Conservation (phyloP, 2,888 invertebrate genomes). For the Atrina japonica region DNA sequence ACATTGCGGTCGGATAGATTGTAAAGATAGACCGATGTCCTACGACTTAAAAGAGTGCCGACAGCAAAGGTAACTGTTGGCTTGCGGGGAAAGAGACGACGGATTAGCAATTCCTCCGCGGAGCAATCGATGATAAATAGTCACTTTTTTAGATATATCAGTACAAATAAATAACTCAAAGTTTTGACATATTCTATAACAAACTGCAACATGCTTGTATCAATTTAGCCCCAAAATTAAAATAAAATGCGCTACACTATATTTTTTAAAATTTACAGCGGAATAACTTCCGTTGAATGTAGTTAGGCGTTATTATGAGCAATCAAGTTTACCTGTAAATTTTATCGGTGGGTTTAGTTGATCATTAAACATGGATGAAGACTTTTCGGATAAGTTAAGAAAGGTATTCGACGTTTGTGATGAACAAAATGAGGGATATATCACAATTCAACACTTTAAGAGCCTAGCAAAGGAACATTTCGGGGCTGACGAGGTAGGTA, state of each 20-base stretch:
- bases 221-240: no score
- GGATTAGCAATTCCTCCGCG: no score
- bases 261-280: conserved; percentile 1
- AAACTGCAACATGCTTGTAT: no score
- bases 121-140: no score
- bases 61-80: no score
- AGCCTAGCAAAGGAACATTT: conserved; percentile 76
- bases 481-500: conserved; percentile 67
- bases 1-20: no score
- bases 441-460: conserved; percentile 74
- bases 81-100: no score
- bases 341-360: conserved; percentile 34
- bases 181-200: no score
- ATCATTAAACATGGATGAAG: conserved; percentile 32
- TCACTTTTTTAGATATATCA: no score
- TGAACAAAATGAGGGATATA: conserved; percentile 75
- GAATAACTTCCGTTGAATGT: conserved; percentile 5
- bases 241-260: neutral
- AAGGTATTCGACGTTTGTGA: conserved; percentile 78
- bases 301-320: conserved; percentile 5
- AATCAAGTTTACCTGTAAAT: conserved; percentile 29
- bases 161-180: no score
- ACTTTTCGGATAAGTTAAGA: conserved; percentile 64
- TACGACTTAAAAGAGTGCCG: no score
- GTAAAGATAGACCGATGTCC: no score